phyloP scores from a whole-genome alignment of 53 echinoderm and acorn worm species.

The Henricia sp. region DNA sequence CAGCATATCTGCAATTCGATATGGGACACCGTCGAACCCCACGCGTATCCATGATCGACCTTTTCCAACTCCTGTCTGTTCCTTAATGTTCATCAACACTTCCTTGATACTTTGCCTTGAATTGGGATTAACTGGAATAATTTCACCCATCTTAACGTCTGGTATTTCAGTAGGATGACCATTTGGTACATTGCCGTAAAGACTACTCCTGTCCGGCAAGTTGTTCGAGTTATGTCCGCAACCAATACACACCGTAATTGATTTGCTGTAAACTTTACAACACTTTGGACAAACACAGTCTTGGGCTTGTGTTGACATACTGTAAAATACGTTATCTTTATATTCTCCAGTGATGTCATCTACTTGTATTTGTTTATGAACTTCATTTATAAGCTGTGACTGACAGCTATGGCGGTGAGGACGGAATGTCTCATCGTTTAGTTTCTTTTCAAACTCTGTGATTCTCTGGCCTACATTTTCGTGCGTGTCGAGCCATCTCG shows the following conservation, averaged over 20 bases:
- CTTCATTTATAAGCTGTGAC: neutral
- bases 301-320: too few species aligned
- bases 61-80: constrained; percentile 61
- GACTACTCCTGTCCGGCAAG: constrained; percentile 10
- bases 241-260: neutral
- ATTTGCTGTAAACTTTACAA: too few species aligned
- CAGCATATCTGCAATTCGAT: constrained; percentile 42
- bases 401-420: neutral
- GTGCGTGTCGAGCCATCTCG: neutral
- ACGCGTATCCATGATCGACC: constrained; percentile 53
- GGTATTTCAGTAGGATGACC: constrained; percentile 9
- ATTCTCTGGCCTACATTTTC: neutral
- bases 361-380: too few species aligned
- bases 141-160: constrained; percentile 54
- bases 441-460: neutral
- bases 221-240: constrained; percentile 42
- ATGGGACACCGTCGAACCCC: constrained; percentile 58
- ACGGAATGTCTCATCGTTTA: neutral
- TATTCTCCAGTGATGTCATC: too few species aligned
- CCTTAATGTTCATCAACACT: constrained; percentile 34
- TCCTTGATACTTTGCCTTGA: constrained; percentile 39
- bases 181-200: neutral
- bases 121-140: constrained; percentile 38
- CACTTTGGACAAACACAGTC: too few species aligned
- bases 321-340: too few species aligned